A percentile compares a stretch with the other conserved stretches of the same genome.
These are phyloP conservation scores for Anarrhichthys ocellatus DNA, from an alignment of 2,113 vertebrate species.

Conservation along the genomic window DNA sequence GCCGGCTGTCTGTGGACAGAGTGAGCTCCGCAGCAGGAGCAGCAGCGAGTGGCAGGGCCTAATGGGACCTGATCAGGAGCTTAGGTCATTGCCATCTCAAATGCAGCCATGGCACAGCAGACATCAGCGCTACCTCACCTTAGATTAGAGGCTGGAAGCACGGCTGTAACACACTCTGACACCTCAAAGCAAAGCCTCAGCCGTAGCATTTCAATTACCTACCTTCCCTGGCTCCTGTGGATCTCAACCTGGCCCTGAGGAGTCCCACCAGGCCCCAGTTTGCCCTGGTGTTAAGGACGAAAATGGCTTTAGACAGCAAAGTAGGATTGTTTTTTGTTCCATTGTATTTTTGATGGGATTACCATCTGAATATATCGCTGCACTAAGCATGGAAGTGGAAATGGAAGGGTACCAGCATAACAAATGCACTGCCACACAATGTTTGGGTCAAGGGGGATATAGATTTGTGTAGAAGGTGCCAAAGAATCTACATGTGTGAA, in stretches of 20 bases:
- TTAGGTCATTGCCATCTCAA: slow-evolving; percentile 81
- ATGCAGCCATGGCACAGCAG: slow-evolving; percentile 73
- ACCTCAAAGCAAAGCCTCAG: slow-evolving; percentile 79
- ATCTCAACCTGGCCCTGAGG: slow-evolving; percentile 14
- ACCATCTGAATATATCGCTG: slow-evolving; percentile 4
- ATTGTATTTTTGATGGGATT: slow-evolving; percentile 6
- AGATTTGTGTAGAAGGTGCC: not conserved
- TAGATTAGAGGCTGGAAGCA: slow-evolving; percentile 70
- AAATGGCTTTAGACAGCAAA: not conserved
- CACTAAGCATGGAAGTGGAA: not conserved
- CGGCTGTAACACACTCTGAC: slow-evolving; percentile 73
- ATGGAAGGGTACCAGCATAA: not conserved
- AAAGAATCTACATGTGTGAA: not conserved
- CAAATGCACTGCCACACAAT: not conserved
- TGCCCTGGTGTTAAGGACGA: not conserved
- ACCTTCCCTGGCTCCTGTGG: slow-evolving; percentile 31
- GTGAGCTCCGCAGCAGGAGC: slow-evolving; percentile 38
- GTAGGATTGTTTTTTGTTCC: slow-evolving; percentile 18
- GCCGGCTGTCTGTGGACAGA: slow-evolving; percentile 55
- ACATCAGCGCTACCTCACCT: slow-evolving; percentile 76
- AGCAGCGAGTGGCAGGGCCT: slow-evolving; percentile 51
- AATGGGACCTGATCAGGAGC: slow-evolving; percentile 82
- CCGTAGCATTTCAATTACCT: slow-evolving; percentile 80
- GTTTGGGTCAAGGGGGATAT: not conserved
- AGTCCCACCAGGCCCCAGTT: slow-evolving; percentile 20